Percentiles rank a stretch among this genome's conserved stretches.
Conservation (phyloP, 2,797 vertebrate genomes). For the Pantherophis alleghaniensis region DNA sequence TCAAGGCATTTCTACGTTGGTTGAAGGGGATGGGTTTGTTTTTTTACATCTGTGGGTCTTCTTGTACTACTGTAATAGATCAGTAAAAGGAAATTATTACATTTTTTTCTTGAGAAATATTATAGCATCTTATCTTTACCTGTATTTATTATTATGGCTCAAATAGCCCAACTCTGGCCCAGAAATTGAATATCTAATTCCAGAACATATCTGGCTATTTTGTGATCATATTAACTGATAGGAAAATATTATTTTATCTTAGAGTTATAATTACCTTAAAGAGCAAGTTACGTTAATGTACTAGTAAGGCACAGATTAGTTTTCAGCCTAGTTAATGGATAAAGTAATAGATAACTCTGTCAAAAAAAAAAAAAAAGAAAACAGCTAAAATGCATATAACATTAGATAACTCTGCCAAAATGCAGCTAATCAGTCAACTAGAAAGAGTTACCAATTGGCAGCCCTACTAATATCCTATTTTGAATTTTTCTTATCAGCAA, state of each 20-base stretch:
- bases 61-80: neutral
- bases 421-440: neutral
- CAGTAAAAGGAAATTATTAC: neutral
- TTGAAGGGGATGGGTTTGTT: neutral
- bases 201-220: neutral
- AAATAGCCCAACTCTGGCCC: neutral
- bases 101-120: neutral
- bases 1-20: neutral
- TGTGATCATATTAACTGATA: neutral
- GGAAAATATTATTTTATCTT: neutral
- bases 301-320: neutral
- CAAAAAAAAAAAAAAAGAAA: neutral
- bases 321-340: neutral
- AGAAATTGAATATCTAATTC: neutral
- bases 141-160: neutral
- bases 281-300: neutral
- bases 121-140: neutral
- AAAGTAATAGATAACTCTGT: neutral
- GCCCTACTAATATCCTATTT: neutral
- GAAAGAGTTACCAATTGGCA: neutral
- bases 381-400: neutral
- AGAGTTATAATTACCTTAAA: neutral
- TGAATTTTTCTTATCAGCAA: conserved; percentile 75
- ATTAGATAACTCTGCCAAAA: neutral
- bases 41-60: neutral